These are phyloP conservation scores for Hydropsyche betteni DNA, from an alignment of 2,888 invertebrate species.

Conservation along the genomic window DNA sequence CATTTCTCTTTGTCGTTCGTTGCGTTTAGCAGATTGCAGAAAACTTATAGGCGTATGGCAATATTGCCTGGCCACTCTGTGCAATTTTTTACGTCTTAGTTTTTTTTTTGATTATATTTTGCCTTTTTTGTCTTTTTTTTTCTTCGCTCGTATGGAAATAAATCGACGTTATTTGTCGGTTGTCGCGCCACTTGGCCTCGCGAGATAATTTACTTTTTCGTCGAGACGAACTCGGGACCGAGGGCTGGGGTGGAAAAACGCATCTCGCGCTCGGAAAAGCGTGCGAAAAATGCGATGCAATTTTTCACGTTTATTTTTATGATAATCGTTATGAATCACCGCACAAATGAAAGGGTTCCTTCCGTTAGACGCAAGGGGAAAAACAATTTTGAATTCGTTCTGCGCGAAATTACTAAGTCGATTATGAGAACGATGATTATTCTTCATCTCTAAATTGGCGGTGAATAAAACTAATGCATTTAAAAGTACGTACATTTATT, in stretches of 20 bases:
- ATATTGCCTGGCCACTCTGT: slow-evolving; percentile 16
- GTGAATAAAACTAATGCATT: too few species aligned
- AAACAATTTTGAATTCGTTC: too few species aligned
- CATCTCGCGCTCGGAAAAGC: slow-evolving; percentile 13
- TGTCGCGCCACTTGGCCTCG: slow-evolving; percentile 23
- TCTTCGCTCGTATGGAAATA: slow-evolving; percentile 18
- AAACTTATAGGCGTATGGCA: slow-evolving; percentile 8
- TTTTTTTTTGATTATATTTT: too few species aligned
- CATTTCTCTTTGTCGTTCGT: slow-evolving; percentile 6
- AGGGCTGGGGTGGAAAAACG: slow-evolving; percentile 9
- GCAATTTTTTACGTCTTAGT: neutral
- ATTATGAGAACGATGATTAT: too few species aligned
- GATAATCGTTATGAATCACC: too few species aligned
- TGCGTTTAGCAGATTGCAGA: slow-evolving; percentile 30
- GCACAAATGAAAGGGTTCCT: too few species aligned
- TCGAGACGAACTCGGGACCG: neutral
- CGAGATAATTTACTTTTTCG: slow-evolving; percentile 22
- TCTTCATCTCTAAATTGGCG: too few species aligned
- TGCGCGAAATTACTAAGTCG: too few species aligned
- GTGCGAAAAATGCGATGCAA: slow-evolving; percentile 5
- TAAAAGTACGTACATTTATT: too few species aligned
- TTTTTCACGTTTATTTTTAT: too few species aligned
- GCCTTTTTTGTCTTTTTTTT: too few species aligned
- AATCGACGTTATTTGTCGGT: slow-evolving; percentile 23
- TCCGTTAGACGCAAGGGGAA: too few species aligned